Conservation (phyloP, 2,113 vertebrate species). For the Upupa epops region DNA sequence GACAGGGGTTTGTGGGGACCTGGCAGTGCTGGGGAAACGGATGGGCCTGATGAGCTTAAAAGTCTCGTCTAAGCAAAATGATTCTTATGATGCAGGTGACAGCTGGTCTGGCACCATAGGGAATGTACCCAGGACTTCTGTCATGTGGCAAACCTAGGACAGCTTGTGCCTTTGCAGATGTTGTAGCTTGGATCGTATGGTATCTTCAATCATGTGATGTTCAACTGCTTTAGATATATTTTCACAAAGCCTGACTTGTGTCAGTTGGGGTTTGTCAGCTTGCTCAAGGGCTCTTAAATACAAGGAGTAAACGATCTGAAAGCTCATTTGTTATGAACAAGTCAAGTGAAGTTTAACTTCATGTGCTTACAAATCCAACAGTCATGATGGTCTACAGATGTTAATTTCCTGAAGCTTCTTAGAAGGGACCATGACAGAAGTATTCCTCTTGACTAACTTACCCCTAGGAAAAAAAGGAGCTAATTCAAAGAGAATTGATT, state of each 20-base stretch:
- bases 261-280: neutral
- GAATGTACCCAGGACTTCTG: neutral
- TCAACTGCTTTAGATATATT: neutral
- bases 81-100: too few species aligned
- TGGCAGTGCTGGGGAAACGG: neutral
- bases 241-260: neutral
- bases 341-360: neutral
- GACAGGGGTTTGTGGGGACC: neutral
- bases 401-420: neutral
- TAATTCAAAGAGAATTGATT: neutral
- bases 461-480: too few species aligned
- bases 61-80: neutral
- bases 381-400: neutral
- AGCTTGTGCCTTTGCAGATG: neutral
- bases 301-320: neutral
- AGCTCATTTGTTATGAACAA: neutral
- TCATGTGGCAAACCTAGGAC: neutral
- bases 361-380: neutral
- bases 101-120: fast-evolving
- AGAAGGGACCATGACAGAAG: neutral
- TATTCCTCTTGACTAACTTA: neutral
- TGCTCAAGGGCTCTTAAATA: neutral
- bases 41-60: neutral
- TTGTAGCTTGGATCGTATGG: too few species aligned
- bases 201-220: neutral